Evolutionary conservation across 1,140 invertebrate species (phyloP).

Genomic region (Brachionus paranguensis): DNA sequence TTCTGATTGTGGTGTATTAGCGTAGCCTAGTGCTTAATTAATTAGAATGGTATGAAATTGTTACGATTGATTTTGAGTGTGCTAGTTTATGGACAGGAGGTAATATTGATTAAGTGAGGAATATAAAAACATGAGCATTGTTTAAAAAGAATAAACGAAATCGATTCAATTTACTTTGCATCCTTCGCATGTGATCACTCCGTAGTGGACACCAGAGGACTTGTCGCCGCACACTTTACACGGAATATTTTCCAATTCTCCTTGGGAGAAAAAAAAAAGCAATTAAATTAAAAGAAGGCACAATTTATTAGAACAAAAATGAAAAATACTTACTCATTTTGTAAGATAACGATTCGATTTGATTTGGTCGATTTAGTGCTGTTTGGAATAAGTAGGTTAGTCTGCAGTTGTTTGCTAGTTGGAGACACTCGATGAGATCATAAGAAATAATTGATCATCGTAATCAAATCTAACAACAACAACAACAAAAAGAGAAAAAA

Average conservation of each 20-base stretch:
- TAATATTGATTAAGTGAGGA: not conserved
- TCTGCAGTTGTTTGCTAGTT: not conserved
- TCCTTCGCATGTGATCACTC: conserved; percentile 59
- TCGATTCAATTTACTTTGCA: conserved; percentile 50
- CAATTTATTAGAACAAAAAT: not conserved
- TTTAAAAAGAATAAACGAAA: not conserved
- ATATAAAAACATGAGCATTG: not conserved
- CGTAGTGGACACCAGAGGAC: conserved; percentile 59
- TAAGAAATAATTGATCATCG: not conserved
- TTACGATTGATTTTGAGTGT: not conserved
- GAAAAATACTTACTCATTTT: conserved; percentile 10
- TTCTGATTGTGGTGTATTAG: too few relatives aligned
- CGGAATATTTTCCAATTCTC: conserved; percentile 39
- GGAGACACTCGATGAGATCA: not conserved
- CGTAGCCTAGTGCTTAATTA: too few relatives aligned
- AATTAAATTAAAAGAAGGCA: not conserved
- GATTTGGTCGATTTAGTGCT: not conserved
- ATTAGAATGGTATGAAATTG: not conserved
- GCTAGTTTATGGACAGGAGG: not conserved
- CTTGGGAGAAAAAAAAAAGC: not conserved
- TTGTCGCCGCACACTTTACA: conserved; percentile 50
- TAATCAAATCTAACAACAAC: not conserved
- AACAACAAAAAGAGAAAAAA: not conserved
- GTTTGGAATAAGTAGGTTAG: not conserved
- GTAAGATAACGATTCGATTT: not conserved